Conservation (phyloP, 2,888 invertebrate genomes). For the Tachystola acroxantha region DNA sequence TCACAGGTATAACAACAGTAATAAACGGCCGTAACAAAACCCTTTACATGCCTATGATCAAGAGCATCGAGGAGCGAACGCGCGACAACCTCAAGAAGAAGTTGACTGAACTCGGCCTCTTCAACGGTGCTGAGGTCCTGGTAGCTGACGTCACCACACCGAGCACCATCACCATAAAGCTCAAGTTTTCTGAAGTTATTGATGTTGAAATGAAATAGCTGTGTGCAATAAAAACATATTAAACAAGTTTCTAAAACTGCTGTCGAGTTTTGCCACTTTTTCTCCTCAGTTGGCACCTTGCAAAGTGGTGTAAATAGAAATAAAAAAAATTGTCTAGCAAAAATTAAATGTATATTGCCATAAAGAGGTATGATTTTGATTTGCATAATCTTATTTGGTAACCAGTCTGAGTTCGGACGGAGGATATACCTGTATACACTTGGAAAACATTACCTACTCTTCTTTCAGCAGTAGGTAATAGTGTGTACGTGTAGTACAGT, state of each 20-base stretch:
- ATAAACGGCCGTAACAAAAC: constrained; percentile 93
- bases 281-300: too few species aligned
- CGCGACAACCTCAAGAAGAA: constrained; percentile 92
- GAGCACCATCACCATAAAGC: constrained; percentile 85
- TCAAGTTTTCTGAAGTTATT: constrained; percentile 80
- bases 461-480: too few species aligned
- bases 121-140: constrained; percentile 90
- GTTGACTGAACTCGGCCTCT: constrained; percentile 89
- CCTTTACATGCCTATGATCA: constrained; percentile 94
- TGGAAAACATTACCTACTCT: too few species aligned
- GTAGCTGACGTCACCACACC: constrained; percentile 96
- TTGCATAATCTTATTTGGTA: too few species aligned
- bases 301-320: too few species aligned
- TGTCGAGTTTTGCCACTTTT: too few species aligned
- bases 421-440: too few species aligned
- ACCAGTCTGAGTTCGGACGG: too few species aligned
- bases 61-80: constrained; percentile 94
- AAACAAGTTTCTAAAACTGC: not conserved
- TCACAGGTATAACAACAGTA: constrained; percentile 85
- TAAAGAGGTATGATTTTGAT: too few species aligned
- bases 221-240: not conserved
- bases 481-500: too few species aligned
- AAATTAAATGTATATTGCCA: too few species aligned
- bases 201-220: constrained; percentile 66
- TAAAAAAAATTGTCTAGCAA: too few species aligned